A percentile compares a stretch with the other conserved stretches of the same genome.
These are phyloP conservation scores for Chrysocyon brachyurus DNA, from an alignment of 2,797 vertebrate genomes.

Conservation along the genomic window DNA sequence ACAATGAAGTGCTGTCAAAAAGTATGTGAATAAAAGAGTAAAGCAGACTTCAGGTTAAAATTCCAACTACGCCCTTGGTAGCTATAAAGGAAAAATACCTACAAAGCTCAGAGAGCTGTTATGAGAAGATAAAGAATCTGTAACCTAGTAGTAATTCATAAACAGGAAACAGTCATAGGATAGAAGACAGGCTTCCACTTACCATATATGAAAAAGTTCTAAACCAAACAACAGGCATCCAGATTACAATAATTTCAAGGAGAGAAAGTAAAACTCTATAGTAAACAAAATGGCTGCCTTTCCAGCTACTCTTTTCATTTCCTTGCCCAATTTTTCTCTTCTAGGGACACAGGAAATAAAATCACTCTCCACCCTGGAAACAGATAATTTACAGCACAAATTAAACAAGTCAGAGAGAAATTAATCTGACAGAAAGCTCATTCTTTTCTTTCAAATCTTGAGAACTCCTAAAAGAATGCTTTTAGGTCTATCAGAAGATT, in stretches of 20 bases:
- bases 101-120: background rate
- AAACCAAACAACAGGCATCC: background rate
- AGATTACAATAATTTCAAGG: background rate
- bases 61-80: background rate
- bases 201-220: background rate
- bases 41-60: background rate
- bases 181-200: background rate
- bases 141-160: background rate
- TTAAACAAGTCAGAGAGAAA: background rate
- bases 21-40: background rate
- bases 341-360: background rate
- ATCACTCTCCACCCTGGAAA: background rate
- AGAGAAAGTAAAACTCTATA: background rate
- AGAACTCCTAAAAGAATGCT: background rate
- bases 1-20: background rate
- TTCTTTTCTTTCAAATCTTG: background rate
- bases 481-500: background rate
- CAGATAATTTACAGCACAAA: background rate
- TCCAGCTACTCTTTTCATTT: background rate
- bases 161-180: background rate
- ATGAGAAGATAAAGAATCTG: background rate
- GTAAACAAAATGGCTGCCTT: background rate
- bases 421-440: background rate
- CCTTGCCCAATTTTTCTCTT: background rate
- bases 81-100: background rate